Conservation (phyloP, 2,888 invertebrate species). For the Callyntrura sp. region DNA sequence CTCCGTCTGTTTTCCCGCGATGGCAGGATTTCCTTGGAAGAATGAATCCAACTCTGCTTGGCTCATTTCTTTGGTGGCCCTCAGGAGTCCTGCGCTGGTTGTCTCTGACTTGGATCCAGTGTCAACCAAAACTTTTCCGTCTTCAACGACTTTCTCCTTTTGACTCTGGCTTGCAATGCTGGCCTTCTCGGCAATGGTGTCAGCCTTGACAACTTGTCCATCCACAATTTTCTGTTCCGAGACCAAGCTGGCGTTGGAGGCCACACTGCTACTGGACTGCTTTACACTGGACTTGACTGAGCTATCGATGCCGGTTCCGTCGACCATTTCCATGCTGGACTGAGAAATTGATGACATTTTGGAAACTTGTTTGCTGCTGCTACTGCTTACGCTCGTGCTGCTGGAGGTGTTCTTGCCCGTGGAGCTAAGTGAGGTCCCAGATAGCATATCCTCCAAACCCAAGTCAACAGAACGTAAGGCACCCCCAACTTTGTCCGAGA, state of each 20-base stretch:
- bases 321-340: constrained; percentile 63
- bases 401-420: neutral
- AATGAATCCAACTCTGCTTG: constrained; percentile 73
- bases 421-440: constrained; percentile 54
- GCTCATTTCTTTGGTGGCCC: constrained; percentile 78
- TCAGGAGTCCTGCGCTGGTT: constrained; percentile 58
- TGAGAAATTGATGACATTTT: constrained; percentile 74
- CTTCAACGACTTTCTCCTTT: constrained; percentile 73
- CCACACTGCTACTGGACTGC: constrained; percentile 62
- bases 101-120: constrained; percentile 63
- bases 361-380: constrained; percentile 67
- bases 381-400: constrained; percentile 15
- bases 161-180: constrained; percentile 53
- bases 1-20: constrained; percentile 72
- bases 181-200: constrained; percentile 73
- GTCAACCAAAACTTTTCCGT: constrained; percentile 74
- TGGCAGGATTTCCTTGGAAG: constrained; percentile 67
- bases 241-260: constrained; percentile 58
- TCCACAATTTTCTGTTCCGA: constrained; percentile 63
- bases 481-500: constrained; percentile 43
- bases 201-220: constrained; percentile 68
- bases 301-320: constrained; percentile 45
- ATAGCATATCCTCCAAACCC: constrained; percentile 66
- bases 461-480: constrained; percentile 42
- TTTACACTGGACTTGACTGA: constrained; percentile 72